Evolutionary conservation across 2,888 invertebrate species (phyloP).

Genomic region (Acleris emargana): DNA sequence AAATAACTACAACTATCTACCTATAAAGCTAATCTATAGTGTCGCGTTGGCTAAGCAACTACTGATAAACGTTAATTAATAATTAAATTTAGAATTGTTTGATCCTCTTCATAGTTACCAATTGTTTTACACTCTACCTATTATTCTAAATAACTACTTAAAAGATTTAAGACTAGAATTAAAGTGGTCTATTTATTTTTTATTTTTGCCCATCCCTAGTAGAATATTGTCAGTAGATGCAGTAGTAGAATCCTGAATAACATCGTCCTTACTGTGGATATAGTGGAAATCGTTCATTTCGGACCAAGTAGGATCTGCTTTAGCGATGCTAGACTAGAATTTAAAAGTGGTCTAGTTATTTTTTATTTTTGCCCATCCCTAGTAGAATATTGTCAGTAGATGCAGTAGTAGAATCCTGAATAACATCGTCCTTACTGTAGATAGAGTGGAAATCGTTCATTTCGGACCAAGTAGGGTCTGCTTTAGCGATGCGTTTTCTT

Average conservation of each 20-base stretch:
- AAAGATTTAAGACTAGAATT: constrained; percentile 11
- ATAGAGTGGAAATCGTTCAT: constrained; percentile 79
- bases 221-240: constrained; percentile 80
- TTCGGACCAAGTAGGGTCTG: constrained; percentile 76
- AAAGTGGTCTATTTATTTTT: constrained; percentile 48
- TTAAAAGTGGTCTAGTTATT: constrained; percentile 48
- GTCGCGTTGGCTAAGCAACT: constrained; percentile 30
- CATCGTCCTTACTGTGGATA: constrained; percentile 76
- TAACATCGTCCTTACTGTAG: constrained; percentile 76
- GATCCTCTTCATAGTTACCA: constrained; percentile 33
- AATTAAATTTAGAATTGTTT: constrained; percentile 34
- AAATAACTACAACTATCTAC: constrained; percentile 22
- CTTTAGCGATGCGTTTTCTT: constrained; percentile 75
- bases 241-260: constrained; percentile 71
- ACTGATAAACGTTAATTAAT: constrained; percentile 29
- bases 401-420: constrained; percentile 73
- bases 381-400: constrained; percentile 79
- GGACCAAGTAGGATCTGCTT: constrained; percentile 75
- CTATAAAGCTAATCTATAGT: constrained; percentile 24
- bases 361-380: constrained; percentile 69
- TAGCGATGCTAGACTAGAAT: constrained; percentile 69
- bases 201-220: constrained; percentile 73
- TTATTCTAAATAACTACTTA: constrained; percentile 29
- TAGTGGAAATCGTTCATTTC: constrained; percentile 80
- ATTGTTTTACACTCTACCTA: constrained; percentile 25